These are phyloP conservation scores for Austrofundulus limnaeus DNA, from an alignment of 2,113 vertebrate genomes.

Conservation along the genomic window DNA sequence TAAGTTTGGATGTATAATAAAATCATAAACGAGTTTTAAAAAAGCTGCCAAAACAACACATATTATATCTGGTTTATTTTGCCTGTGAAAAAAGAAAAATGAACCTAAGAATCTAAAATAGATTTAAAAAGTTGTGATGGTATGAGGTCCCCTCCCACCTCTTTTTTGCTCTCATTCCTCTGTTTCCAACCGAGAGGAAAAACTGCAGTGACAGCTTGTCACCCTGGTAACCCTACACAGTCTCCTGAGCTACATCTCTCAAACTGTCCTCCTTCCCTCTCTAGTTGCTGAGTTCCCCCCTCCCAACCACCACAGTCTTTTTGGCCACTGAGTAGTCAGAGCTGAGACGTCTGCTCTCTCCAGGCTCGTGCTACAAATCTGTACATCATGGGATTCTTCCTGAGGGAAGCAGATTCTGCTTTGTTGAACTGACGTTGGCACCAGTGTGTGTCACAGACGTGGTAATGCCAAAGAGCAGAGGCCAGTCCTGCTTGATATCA, in stretches of 20 bases:
- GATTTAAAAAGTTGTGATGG: neutral
- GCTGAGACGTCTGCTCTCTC: constrained; percentile 38
- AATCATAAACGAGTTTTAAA: too few species aligned
- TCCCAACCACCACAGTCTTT: constrained; percentile 17
- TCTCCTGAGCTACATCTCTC: constrained; percentile 65
- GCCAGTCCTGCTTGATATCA: constrained; percentile 21
- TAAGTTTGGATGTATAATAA: too few species aligned
- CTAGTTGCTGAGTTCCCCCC: constrained; percentile 26
- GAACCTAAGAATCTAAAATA: neutral
- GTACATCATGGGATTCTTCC: constrained; percentile 50
- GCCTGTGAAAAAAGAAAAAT: neutral
- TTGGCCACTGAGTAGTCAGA: constrained; percentile 38
- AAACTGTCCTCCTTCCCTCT: constrained; percentile 39
- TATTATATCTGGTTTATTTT: neutral
- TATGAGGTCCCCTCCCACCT: neutral
- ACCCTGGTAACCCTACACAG: constrained; percentile 66
- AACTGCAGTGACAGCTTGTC: constrained; percentile 62
- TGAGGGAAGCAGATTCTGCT: constrained; percentile 16
- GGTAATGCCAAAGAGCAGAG: constrained; percentile 54
- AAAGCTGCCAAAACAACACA: neutral
- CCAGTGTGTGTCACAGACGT: constrained; percentile 17
- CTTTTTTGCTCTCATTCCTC: constrained; percentile 11
- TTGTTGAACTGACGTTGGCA: constrained; percentile 16
- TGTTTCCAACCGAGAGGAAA: constrained; percentile 43
- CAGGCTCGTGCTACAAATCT: constrained; percentile 52